A percentile compares a stretch with the other conserved stretches of the same genome.
Conservation (phyloP, 2,113 vertebrate species). For the Hystrix cristata region DNA sequence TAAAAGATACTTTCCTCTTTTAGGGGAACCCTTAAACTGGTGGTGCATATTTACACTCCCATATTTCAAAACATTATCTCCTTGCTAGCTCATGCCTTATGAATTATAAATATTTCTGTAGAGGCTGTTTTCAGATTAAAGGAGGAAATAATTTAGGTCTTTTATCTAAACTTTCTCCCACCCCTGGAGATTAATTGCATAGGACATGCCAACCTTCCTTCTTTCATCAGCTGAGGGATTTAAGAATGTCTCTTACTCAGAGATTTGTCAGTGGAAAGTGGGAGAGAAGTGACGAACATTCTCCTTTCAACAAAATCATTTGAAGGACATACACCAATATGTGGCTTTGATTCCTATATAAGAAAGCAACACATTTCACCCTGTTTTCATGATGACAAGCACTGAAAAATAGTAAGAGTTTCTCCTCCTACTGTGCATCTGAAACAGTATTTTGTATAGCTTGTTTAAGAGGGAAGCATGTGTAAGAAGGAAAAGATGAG, state of each 20-base stretch:
- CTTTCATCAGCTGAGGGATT: conserved; percentile 31
- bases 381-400: conserved; percentile 22
- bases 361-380: conserved; percentile 36
- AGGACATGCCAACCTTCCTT: conserved; percentile 59
- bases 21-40: conserved; percentile 52
- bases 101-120: conserved; percentile 57
- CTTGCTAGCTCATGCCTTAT: conserved; percentile 45
- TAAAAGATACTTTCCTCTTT: conserved; percentile 67
- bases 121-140: conserved; percentile 62
- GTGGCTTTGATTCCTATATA: conserved; percentile 22
- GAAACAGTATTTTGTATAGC: not conserved
- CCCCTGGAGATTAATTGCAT: conserved; percentile 60
- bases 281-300: not conserved
- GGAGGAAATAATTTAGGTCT: not conserved
- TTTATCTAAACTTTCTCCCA: conserved; percentile 69
- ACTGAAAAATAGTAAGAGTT: conserved; percentile 9
- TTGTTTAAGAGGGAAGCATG: not conserved
- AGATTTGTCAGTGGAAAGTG: not conserved
- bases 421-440: not conserved
- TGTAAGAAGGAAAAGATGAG: not conserved
- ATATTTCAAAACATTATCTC: conserved; percentile 52
- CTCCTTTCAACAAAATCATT: not conserved
- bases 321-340: not conserved
- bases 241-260: conserved; percentile 33
- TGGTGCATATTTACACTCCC: not conserved